Conservation (phyloP, 2,797 vertebrate species). For the Xenentodon cancila region DNA sequence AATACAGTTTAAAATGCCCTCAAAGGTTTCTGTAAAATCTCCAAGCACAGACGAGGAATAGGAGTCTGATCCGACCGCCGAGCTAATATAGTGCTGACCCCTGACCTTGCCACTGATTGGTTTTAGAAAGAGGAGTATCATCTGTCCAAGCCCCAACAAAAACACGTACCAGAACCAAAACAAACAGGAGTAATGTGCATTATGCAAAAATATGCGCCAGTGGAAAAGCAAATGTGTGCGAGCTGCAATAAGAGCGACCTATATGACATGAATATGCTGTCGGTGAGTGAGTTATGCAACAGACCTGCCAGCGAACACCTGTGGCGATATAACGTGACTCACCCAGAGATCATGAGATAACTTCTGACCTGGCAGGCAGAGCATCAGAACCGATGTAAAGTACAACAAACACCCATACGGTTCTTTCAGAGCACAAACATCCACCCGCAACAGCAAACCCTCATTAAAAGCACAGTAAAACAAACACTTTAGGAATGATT, state of each 20-base stretch:
- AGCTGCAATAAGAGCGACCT: not conserved
- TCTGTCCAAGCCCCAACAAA: constrained; percentile 12
- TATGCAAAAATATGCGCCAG: not conserved
- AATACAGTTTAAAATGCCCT: constrained; percentile 27
- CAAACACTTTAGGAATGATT: constrained; percentile 1
- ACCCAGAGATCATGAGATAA: constrained; percentile 29
- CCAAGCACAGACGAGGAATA: constrained; percentile 21
- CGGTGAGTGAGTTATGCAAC: not conserved
- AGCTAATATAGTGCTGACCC: constrained; percentile 66
- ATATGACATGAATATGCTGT: not conserved
- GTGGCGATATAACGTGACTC: constrained; percentile 2
- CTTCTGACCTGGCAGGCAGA: constrained; percentile 17
- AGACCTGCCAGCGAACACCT: constrained; percentile 2
- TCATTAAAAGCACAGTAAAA: not conserved
- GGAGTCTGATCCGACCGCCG: constrained; percentile 4
- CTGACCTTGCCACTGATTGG: constrained; percentile 67
- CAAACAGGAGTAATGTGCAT: constrained; percentile 18
- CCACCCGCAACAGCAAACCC: no score
- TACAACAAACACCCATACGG: not conserved
- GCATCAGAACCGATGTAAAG: constrained; percentile 10
- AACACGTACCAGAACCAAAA: constrained; percentile 23
- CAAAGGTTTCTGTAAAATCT: constrained; percentile 23
- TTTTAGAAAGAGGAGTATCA: constrained; percentile 64
- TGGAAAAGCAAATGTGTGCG: not conserved
- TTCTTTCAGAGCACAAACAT: not conserved